A percentile compares a stretch with the other conserved stretches of the same genome.
Conservation (phyloP, 2,888 invertebrate species). For the Plebejus anna region DNA sequence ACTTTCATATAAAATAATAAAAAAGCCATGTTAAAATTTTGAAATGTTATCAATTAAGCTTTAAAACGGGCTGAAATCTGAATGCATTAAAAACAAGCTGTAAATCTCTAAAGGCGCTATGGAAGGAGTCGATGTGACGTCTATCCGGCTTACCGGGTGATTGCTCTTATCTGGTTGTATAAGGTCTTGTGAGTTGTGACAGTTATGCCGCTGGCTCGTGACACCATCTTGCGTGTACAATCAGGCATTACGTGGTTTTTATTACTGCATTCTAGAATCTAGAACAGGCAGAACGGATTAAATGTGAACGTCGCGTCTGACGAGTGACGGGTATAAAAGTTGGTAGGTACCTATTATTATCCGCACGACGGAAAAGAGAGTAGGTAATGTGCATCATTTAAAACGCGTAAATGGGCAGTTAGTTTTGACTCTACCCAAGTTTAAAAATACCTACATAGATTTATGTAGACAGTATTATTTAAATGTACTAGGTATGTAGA, state of each 20-base stretch:
- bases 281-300: background rate
- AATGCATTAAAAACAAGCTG: background rate
- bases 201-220: slow-evolving; percentile 16
- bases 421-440: too few relatives aligned
- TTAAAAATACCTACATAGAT: too few relatives aligned
- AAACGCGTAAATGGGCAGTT: too few relatives aligned
- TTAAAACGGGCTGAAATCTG: background rate
- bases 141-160: slow-evolving; percentile 18
- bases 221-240: slow-evolving; percentile 8
- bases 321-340: background rate
- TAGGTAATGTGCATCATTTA: too few relatives aligned
- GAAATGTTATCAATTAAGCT: too few relatives aligned
- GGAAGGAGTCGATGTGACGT: slow-evolving; percentile 1
- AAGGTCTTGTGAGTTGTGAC: slow-evolving; percentile 14
- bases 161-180: slow-evolving; percentile 24
- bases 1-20: too few relatives aligned
- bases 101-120: background rate
- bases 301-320: background rate
- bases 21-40: too few relatives aligned
- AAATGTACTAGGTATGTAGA: too few relatives aligned
- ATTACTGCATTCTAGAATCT: background rate
- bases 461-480: too few relatives aligned
- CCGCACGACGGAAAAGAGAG: too few relatives aligned
- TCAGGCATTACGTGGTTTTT: background rate
- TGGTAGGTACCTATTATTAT: too few relatives aligned